These are phyloP conservation scores for Thunnus maccoyii DNA, from an alignment of 2,113 vertebrate species.

Conservation along the genomic window DNA sequence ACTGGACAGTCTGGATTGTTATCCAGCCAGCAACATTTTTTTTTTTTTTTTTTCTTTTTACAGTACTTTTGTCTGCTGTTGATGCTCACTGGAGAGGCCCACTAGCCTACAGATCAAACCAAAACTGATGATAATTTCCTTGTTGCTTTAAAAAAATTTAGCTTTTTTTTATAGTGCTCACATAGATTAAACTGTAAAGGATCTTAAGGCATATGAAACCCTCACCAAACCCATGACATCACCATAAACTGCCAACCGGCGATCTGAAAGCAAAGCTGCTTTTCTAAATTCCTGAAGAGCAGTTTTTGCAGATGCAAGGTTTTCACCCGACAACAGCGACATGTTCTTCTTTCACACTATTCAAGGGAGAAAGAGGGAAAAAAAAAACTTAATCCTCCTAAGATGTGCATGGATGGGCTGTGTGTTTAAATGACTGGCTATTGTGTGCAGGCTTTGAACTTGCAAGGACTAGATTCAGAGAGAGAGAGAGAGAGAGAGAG, in stretches of 20 bases:
- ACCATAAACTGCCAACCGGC: slow-evolving; percentile 1
- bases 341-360: slow-evolving; percentile 37
- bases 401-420: slow-evolving; percentile 33
- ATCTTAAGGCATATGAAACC: not conserved
- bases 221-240: slow-evolving; percentile 2
- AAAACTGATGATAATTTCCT: not conserved
- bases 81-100: not conserved
- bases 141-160: not conserved
- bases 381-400: slow-evolving; percentile 43
- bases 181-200: not conserved
- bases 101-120: not conserved
- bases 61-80: not conserved
- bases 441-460: slow-evolving; percentile 57
- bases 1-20: slow-evolving; percentile 42
- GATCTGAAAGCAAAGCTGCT: slow-evolving; percentile 46
- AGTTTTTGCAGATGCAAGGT: slow-evolving; percentile 42
- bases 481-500: slow-evolving; percentile 3
- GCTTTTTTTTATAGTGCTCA: not conserved
- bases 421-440: slow-evolving; percentile 45
- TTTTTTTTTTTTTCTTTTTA: not conserved
- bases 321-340: slow-evolving; percentile 13
- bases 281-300: slow-evolving; percentile 74
- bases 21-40: slow-evolving; percentile 5
- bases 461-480: slow-evolving; percentile 43
- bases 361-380: not conserved